Conservation (phyloP, 2,888 invertebrate genomes). For the Caenorhabditis zanzibari region DNA sequence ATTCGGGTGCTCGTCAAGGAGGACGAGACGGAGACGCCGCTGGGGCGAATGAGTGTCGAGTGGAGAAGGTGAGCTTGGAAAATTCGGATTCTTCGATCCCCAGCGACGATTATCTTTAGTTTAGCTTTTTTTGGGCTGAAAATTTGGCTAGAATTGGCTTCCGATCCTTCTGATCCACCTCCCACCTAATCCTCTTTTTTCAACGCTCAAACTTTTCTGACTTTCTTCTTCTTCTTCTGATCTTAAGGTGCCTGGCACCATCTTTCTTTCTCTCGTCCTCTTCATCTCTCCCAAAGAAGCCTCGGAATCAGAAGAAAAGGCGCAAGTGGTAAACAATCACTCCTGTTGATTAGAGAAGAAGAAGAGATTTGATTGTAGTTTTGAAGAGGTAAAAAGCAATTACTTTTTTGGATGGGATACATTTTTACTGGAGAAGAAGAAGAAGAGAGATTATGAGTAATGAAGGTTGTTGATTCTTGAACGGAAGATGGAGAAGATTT, state of each 20-base stretch:
- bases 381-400: slow-evolving; percentile 10
- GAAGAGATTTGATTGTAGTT: background rate
- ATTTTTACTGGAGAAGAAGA: background rate
- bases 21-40: slow-evolving; percentile 69
- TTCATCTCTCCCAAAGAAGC: background rate
- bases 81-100: too few species aligned
- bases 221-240: too few species aligned
- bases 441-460: background rate
- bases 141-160: too few species aligned
- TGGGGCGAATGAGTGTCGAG: slow-evolving; percentile 72
- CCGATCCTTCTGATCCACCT: too few species aligned
- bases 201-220: too few species aligned
- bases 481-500: too few species aligned
- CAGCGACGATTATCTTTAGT: too few species aligned
- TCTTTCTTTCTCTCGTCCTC: background rate
- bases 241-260: too few species aligned
- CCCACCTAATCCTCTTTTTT: too few species aligned
- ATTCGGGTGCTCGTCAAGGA: slow-evolving; percentile 59
- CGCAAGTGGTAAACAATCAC: too few species aligned
- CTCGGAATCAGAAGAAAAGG: background rate
- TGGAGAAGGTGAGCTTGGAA: slow-evolving; percentile 67
- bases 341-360: background rate
- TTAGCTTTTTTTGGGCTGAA: too few species aligned
- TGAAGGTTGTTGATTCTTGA: background rate
- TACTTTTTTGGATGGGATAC: slow-evolving; percentile 1